Conservation (phyloP, 2,888 invertebrate genomes). For the Andrena bucephala region DNA sequence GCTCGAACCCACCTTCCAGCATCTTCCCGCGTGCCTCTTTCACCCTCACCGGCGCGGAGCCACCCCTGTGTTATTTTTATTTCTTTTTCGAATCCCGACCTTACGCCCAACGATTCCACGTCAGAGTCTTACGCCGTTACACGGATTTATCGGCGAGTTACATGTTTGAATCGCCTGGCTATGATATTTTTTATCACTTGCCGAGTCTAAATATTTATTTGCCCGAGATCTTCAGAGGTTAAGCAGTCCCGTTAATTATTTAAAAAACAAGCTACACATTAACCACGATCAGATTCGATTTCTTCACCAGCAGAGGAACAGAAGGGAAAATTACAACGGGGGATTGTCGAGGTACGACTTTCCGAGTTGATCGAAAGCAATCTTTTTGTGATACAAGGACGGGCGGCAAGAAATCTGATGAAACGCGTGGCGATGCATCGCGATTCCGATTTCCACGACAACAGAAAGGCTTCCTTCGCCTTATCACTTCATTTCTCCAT, state of each 20-base stretch:
- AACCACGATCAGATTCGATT: no score
- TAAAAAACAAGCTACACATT: neutral
- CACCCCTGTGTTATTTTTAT: conserved; percentile 5
- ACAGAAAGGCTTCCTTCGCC: neutral
- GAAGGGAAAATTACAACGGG: neutral
- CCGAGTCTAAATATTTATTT: neutral
- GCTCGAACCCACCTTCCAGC: conserved; percentile 25
- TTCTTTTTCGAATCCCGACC: conserved; percentile 7
- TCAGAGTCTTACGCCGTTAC: neutral
- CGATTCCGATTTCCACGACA: neutral
- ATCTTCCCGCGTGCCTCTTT: conserved; percentile 31
- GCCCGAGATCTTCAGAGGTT: no score
- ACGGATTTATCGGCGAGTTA: conserved; percentile 6
- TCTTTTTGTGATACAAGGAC: neutral
- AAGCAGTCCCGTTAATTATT: neutral
- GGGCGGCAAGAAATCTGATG: neutral
- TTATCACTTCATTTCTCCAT: conserved; percentile 35
- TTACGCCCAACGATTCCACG: conserved; percentile 24
- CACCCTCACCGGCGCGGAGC: neutral
- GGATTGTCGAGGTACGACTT: neutral
- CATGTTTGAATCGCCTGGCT: no score
- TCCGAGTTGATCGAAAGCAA: neutral
- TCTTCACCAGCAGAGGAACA: neutral
- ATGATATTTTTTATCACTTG: neutral
- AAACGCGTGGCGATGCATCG: conserved; percentile 8